phyloP scores from a whole-genome alignment of 2,797 vertebrate species.

The Moxostoma hubbsi region DNA sequence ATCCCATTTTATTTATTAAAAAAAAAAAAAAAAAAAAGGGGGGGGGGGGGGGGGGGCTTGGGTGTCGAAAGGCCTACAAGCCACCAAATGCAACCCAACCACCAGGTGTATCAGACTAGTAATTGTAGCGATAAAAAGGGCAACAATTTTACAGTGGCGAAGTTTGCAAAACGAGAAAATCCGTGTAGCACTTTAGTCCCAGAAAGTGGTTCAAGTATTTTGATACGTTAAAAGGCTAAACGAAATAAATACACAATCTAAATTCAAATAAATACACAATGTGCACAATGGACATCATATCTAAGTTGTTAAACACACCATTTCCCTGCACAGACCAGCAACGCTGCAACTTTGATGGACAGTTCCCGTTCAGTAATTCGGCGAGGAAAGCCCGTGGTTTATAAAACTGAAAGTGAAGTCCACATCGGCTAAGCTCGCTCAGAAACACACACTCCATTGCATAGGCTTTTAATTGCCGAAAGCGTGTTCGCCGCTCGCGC shows the following conservation, averaged over 20 bases:
- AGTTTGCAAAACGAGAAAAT: conserved; percentile 5
- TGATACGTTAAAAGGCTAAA: not conserved
- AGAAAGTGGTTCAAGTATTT: not conserved
- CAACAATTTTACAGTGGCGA: conserved; percentile 15
- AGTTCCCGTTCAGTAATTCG: conserved; percentile 5
- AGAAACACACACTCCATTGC: not conserved
- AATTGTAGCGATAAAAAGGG: conserved; percentile 55
- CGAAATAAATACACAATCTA: not conserved
- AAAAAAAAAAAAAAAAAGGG: too few species aligned
- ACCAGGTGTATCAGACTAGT: conserved; percentile 75
- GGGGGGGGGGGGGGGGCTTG: too few species aligned
- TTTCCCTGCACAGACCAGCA: conserved; percentile 5
- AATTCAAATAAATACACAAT: not conserved
- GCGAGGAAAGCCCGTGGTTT: conserved; percentile 3
- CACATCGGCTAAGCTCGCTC: conserved; percentile 4
- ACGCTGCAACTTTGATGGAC: conserved; percentile 34
- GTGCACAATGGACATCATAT: not conserved
- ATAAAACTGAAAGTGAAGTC: conserved; percentile 22
- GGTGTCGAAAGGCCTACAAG: conserved; percentile 77
- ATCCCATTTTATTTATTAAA: not conserved
- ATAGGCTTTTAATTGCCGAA: not conserved
- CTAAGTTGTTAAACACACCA: conserved; percentile 18
- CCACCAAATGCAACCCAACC: conserved; percentile 74
- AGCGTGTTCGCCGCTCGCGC: not conserved
- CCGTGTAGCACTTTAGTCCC: not conserved